A percentile compares a stretch with the other conserved stretches of the same genome.
Conservation (phyloP, 2,113 vertebrate genomes). For the Himantopus leucocephalus region DNA sequence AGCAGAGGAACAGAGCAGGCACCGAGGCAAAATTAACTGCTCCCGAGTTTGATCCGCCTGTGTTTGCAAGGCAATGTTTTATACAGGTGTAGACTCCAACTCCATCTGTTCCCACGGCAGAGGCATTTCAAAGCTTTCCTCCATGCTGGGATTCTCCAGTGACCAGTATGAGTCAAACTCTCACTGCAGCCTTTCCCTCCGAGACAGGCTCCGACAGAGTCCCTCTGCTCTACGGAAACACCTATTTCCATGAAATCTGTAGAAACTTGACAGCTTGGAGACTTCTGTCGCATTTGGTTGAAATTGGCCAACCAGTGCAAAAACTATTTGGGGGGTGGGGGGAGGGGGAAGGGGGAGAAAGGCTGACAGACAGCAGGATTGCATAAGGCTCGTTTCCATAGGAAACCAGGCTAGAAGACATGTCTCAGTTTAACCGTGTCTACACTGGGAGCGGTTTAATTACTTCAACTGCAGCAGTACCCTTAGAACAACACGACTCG, state of each 20-base stretch:
- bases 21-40: background rate
- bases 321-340: background rate
- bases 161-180: background rate
- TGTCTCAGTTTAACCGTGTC: slow-evolving; percentile 21
- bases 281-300: background rate
- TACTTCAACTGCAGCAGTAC: slow-evolving; percentile 12
- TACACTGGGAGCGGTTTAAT: slow-evolving; percentile 37
- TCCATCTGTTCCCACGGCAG: background rate
- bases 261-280: slow-evolving; percentile 13
- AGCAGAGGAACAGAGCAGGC: background rate
- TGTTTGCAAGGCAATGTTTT: background rate
- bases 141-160: background rate
- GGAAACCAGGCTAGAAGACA: slow-evolving; percentile 62
- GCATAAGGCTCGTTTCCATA: slow-evolving; percentile 54
- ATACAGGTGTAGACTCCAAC: background rate
- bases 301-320: background rate
- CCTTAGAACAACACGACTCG: background rate
- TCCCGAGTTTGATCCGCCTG: background rate
- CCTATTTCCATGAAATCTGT: background rate
- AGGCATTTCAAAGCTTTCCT: background rate
- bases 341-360: background rate
- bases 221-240: background rate
- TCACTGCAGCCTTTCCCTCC: background rate
- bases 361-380: slow-evolving; percentile 48
- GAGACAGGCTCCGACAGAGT: background rate